Conservation (phyloP, 2,797 vertebrate species). For the Acanthornis magna region DNA sequence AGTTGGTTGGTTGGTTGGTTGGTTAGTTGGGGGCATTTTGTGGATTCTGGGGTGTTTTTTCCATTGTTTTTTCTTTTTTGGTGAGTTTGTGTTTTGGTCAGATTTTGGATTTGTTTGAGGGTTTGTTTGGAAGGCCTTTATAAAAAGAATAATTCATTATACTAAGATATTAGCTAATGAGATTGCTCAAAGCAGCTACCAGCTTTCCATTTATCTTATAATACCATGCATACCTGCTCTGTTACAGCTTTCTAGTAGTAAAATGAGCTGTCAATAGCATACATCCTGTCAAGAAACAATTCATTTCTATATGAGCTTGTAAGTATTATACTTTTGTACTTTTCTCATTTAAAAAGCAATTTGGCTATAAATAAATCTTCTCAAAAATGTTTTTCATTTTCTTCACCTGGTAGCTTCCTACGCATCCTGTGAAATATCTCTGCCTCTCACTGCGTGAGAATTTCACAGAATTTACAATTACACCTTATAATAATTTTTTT, state of each 20-base stretch:
- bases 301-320: neutral
- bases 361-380: slow-evolving; percentile 50
- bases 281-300: slow-evolving; percentile 20
- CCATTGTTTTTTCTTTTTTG: neutral
- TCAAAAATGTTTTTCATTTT: slow-evolving; percentile 41
- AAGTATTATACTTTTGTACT: slow-evolving; percentile 10
- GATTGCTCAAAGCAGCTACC: neutral
- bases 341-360: slow-evolving; percentile 15
- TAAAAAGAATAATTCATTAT: neutral
- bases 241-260: neutral
- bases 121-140: neutral
- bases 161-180: neutral
- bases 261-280: neutral
- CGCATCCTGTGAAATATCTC: neutral
- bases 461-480: slow-evolving; percentile 41
- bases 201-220: neutral
- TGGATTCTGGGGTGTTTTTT: neutral
- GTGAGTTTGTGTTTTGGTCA: accelerated
- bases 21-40: neutral
- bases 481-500: neutral
- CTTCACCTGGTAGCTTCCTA: slow-evolving; percentile 12
- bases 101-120: neutral
- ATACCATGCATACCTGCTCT: neutral
- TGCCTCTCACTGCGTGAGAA: neutral
- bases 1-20: neutral